phyloP scores from a whole-genome alignment of 2,888 invertebrate genomes.

The Gymnosoma rotundatum region DNA sequence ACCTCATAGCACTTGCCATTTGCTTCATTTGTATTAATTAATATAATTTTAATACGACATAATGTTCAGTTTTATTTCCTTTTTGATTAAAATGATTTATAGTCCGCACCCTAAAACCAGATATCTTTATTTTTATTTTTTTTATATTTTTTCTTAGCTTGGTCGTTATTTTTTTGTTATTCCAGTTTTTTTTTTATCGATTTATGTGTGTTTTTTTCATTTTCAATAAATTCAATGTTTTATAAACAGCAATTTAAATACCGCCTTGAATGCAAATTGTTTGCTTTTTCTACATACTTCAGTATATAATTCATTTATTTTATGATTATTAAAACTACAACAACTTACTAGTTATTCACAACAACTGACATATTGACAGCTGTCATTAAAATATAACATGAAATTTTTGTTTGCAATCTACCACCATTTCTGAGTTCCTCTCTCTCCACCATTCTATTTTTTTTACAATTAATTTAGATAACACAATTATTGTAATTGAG shows the following conservation, averaged over 20 bases:
- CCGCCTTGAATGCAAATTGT: constrained; percentile 40
- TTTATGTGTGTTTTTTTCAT: constrained; percentile 39
- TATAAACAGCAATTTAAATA: constrained; percentile 37
- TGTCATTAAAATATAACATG: constrained; percentile 65
- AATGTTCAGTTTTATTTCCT: constrained; percentile 64
- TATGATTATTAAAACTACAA: constrained; percentile 49
- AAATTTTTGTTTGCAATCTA: constrained; percentile 17
- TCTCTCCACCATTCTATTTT: too few species aligned
- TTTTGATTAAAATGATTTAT: constrained; percentile 68
- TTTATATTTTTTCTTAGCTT: constrained; percentile 22
- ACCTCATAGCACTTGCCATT: not conserved
- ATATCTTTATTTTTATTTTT: constrained; percentile 31
- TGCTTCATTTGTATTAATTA: constrained; percentile 49
- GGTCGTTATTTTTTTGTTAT: constrained; percentile 26
- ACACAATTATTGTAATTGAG: constrained; percentile 3
- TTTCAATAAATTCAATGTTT: not conserved
- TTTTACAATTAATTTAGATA: constrained; percentile 44
- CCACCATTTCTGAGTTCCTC: not conserved
- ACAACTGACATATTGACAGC: constrained; percentile 71
- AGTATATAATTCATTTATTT: not conserved
- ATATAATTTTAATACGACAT: constrained; percentile 61
- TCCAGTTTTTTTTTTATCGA: constrained; percentile 44
- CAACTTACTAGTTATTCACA: constrained; percentile 47
- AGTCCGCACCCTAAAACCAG: constrained; percentile 48
- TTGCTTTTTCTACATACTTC: not conserved